Evolutionary conservation across 2,113 vertebrate genomes (phyloP).

Genomic region (Coptodon bakossiorum): DNA sequence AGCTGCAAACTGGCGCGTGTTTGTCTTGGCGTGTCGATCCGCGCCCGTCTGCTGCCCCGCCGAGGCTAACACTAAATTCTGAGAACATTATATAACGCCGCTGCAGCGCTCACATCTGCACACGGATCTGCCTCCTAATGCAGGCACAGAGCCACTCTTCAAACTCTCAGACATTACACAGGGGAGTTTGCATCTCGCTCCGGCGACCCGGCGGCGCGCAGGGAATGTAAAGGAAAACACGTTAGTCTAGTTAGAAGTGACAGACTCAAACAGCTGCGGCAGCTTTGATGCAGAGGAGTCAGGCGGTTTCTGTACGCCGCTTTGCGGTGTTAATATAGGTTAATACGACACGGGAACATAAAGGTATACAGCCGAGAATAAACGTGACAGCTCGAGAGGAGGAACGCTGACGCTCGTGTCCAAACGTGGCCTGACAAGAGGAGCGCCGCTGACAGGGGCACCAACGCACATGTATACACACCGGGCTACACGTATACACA

Average conservation of each 20-base stretch:
- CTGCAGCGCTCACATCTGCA: conserved; percentile 14
- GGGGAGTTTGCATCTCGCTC: conserved; percentile 40
- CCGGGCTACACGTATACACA: background rate
- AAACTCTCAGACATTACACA: conserved; percentile 8
- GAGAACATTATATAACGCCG: conserved; percentile 24
- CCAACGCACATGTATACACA: background rate
- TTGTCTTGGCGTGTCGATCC: background rate
- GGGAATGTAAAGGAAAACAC: conserved; percentile 51
- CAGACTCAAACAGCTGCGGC: conserved; percentile 29
- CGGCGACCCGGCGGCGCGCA: background rate
- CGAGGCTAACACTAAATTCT: background rate
- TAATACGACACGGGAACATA: conserved; percentile 40
- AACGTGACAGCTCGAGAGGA: conserved; percentile 38
- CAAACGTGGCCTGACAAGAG: conserved; percentile 34
- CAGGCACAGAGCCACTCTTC: background rate
- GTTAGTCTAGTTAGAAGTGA: conserved; percentile 41
- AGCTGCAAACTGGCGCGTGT: background rate
- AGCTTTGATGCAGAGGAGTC: conserved; percentile 40
- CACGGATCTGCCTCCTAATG: background rate
- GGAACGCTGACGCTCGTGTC: conserved; percentile 11
- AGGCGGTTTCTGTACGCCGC: background rate
- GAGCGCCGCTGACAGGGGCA: conserved; percentile 25
- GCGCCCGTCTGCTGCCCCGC: background rate
- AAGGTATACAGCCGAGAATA: conserved; percentile 32
- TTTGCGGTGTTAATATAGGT: conserved; percentile 51